Percentiles rank a stretch among this genome's conserved stretches.
phyloP scores from a whole-genome alignment of 2,888 invertebrate genomes.

The Lypha dubia region DNA sequence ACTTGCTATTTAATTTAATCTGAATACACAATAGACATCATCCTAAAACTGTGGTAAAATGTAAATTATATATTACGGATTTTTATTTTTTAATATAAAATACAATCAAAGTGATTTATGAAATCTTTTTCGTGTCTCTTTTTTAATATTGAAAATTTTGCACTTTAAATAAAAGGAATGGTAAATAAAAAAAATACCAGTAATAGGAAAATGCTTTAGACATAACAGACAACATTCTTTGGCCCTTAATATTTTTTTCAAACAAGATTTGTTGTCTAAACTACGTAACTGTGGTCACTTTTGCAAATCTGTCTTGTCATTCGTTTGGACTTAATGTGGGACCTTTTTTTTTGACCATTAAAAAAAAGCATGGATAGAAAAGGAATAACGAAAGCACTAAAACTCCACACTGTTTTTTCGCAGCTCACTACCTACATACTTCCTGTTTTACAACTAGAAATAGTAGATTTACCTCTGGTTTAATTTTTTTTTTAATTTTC shows the following conservation, averaged over 20 bases:
- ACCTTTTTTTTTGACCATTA: constrained; percentile 44
- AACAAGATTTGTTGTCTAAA: constrained; percentile 61
- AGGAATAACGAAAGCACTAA: not conserved
- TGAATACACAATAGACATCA: not conserved
- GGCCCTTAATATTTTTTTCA: not conserved
- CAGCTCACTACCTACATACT: constrained; percentile 25
- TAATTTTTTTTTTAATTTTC: constrained; percentile 11
- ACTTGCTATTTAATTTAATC: not conserved
- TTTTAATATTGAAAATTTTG: constrained; percentile 43
- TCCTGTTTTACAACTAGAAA: constrained; percentile 30
- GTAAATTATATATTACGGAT: constrained; percentile 48
- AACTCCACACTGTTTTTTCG: constrained; percentile 38
- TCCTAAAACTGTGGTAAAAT: constrained; percentile 42
- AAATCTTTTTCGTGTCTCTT: not conserved
- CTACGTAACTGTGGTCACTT: constrained; percentile 73
- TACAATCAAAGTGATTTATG: constrained; percentile 70
- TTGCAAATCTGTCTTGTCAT: constrained; percentile 71
- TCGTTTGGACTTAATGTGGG: constrained; percentile 64
- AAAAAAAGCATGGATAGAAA: not conserved
- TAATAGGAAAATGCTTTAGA: constrained; percentile 36
- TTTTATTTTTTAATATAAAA: constrained; percentile 19
- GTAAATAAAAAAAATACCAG: not conserved
- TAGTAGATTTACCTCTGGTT: constrained; percentile 53
- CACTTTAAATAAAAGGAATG: constrained; percentile 1
- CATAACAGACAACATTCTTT: not conserved